These are phyloP conservation scores for Anolis carolinensis DNA, from an alignment of 2,113 vertebrate genomes.

Conservation along the genomic window DNA sequence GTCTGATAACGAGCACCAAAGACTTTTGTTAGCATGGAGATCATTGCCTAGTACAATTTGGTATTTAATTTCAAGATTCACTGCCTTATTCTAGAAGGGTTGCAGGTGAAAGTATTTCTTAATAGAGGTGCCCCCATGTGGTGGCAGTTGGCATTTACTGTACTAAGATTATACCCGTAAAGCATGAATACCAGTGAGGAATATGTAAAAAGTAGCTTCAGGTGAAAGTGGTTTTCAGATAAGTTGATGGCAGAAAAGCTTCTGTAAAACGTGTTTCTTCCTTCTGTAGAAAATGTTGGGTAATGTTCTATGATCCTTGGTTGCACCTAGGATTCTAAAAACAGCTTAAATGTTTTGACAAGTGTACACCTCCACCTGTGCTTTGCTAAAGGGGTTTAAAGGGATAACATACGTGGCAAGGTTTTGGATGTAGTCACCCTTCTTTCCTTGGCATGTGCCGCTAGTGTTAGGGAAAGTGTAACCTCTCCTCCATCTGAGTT, in stretches of 20 bases:
- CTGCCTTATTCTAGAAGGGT: not conserved
- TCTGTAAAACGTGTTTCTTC: not conserved
- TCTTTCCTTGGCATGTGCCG: not conserved
- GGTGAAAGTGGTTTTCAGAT: not conserved
- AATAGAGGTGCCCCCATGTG: slow-evolving; percentile 6
- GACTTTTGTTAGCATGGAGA: not conserved
- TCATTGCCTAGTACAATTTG: not conserved
- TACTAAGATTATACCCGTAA: not conserved
- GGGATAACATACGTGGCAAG: not conserved
- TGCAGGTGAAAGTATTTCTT: not conserved
- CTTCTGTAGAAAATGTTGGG: not conserved
- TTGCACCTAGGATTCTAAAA: too few relatives aligned
- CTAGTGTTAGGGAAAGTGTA: not conserved
- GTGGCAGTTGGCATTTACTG: not conserved
- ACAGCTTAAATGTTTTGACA: too few relatives aligned
- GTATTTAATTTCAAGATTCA: not conserved
- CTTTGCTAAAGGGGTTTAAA: too few relatives aligned
- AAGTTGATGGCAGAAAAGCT: not conserved
- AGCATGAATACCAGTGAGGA: not conserved
- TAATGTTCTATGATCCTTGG: too few relatives aligned
- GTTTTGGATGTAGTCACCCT: not conserved
- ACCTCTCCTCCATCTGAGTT: not conserved
- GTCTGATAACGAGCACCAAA: not conserved
- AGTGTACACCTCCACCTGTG: not conserved
- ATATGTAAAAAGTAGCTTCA: not conserved